Conservation (phyloP, 2,888 invertebrate species). For the Barypeithes pellucidus region DNA sequence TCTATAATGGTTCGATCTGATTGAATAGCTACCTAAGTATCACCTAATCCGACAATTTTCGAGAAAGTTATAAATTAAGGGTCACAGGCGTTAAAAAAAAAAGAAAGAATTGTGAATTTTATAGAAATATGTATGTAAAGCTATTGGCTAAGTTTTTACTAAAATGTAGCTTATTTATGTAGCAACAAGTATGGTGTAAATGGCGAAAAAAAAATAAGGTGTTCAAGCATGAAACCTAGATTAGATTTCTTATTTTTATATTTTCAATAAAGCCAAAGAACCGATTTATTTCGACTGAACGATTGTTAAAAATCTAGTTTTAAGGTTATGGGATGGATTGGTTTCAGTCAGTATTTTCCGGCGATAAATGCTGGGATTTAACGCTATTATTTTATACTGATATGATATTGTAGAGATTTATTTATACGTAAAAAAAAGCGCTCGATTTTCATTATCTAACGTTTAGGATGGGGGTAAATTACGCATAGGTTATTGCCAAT, state of each 20-base stretch:
- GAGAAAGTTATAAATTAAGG: no score
- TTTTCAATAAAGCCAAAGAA: constrained; percentile 34
- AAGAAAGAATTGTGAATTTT: not conserved
- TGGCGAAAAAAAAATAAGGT: not conserved
- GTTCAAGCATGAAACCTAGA: not conserved
- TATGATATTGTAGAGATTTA: not conserved
- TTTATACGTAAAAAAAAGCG: not conserved
- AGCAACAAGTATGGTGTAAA: not conserved
- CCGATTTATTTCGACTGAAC: constrained; percentile 32
- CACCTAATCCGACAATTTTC: no score
- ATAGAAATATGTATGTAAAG: constrained; percentile 1
- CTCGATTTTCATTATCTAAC: not conserved
- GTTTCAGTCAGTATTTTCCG: not conserved
- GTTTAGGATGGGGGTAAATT: not conserved
- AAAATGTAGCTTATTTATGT: not conserved
- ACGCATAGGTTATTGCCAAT: not conserved
- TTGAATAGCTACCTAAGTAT: no score
- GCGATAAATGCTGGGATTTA: not conserved
- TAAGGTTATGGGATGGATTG: no score
- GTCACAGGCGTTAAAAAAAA: no score
- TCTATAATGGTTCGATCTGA: no score
- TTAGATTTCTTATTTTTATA: constrained; percentile 17
- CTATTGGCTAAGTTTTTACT: not conserved
- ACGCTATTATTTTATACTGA: not conserved
- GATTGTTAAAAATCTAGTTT: constrained; percentile 7